Evolutionary conservation across 1,140 invertebrate species (phyloP), one percentile per base, ranked within the genome.

Genomic region (Drosophila funebris): DNA sequence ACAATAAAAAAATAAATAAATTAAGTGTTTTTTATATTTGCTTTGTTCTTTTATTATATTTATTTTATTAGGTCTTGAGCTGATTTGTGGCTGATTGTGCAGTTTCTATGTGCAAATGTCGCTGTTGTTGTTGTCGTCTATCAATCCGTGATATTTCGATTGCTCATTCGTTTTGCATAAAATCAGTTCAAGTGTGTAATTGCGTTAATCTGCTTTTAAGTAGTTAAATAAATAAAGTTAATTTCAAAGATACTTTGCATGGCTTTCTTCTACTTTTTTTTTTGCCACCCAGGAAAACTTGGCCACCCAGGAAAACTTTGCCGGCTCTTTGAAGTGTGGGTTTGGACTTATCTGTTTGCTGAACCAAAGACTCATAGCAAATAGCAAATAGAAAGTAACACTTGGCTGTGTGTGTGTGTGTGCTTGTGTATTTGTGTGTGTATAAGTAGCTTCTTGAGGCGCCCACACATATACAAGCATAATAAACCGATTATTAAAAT

Each of bases 201-300:
- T 91, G 90, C 83, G 82, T 90, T 91, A 91, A 91, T 90, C 90
- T 90, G 82, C 73, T 89, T 90, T 87, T 91, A 90, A 90, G 90
- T 90, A 90, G 76, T 90, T 90, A 90, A 90, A 90, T 90, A 90
- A 90, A 90, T 78, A 90, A 82, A 85, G 80, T 89, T 89, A 90
- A 90, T 89, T 89, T 90, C 44, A 76, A 76, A 78, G 79, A 88
- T 88, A 71, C 83, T 88, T 74, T 48, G 50, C 69, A 61, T 73
- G 68, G 73, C 79, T 82, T 83, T 75, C 64, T 67, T 82, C 50
- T 7, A 39, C 14, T 33, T 70, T 78, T 66, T 57, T 39, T 43
- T 39, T 44, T 24, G 63, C 48, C 48, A 53, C n/a, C 33, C n/a
- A 29, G 24, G n/a, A 52, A 78, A 78, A 80, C 61, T 81, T 81